Evolutionary conservation across 1,140 invertebrate species (phyloP), one percentile per base, ranked within the genome.

Genomic region (Heliconius melpomene): DNA sequence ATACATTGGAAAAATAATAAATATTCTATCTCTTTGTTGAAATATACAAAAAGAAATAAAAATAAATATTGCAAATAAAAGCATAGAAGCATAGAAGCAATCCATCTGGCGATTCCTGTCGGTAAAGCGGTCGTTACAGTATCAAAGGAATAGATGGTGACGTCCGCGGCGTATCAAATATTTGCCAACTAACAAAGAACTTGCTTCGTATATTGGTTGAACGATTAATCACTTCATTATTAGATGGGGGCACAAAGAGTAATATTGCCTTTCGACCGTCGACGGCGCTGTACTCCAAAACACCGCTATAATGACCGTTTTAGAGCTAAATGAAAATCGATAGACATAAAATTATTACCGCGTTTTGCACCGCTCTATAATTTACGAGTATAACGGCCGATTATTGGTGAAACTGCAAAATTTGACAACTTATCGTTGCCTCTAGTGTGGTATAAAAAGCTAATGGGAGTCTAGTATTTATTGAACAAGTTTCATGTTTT

Each of bases 211-310:
- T 87, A 90, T 87, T 85, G 86, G 82, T 78, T 84, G 83, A 83
- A 82, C 87, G 88, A 91, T 91, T 91, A 91, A 91, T 91, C 89
- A 90, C 89, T 86, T 87, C 84, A 90, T 87, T 89, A 89, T 90
- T 91, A 86, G 85, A 86, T 79, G 81, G 81, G 82, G 82, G 86
- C 84, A 89, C 80, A 82, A 89, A 87, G 89, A 87, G 84, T 89
- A 85, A 90, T 90, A 89, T 90, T 90, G 85, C 90, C 84, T 85
- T 86, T 87, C 88, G 85, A 80, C 80, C 87, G 84, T 85, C 85
- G 85, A 81, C 83, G 81, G 76, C 83, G 82, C 84, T 82, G 86
- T 87, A 80, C 86, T 85, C 81, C 84, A 88, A 87, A 90, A 91
- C 87, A 87, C 81, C 76, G 77, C 77, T 73, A 75, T 88, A 89